Evolutionary conservation across 2,113 vertebrate species (phyloP), one percentile per base, ranked within the genome.

Genomic region (Plestiodon gilberti): DNA sequence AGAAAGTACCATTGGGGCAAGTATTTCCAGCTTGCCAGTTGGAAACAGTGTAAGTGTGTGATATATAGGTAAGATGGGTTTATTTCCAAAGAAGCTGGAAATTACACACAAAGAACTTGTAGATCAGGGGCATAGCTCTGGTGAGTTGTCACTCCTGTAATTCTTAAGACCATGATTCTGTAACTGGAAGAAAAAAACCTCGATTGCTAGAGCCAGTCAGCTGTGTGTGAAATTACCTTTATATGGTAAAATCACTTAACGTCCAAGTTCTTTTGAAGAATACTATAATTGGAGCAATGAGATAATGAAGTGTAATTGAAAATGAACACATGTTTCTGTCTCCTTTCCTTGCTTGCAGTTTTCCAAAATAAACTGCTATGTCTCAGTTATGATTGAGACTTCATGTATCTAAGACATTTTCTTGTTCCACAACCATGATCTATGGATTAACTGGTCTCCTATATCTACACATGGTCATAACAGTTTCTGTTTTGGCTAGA

Each of bases 21-120:
- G 38, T 40, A n/a, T 67, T 89, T 76, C 23, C n/a, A 80, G 77
- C 91, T 90, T 91, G 73, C 15, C 48, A 30, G 28, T 65, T 30
- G 35, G 69, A 65, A 75, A 43, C 11, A 30, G 25, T 35, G 35
- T 55, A 20, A 57, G 6, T 89, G 78, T 70, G 87, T 78, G 89
- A 82, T 92, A 69, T 67, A 82, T 59, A 88, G 35, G 0, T 74
- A 48, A 65, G 59, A 48, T 82, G 35, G 6, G 8, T 73, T 40
- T 78, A 33, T 92, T 91, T 88, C 18, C 86, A 52, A 89, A 93
- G 84, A 73, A 91, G 62, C 65, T 90, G 73, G 25, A 85, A 85
- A 62, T 92, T 91, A 14, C 23, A 61, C 87, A 40, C 78, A 52
- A 69, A 78, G 70, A 17, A 89, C 1, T n/a, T 71, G 33, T 64